Conservation (phyloP, 2,113 vertebrate species). For the Gnathonemus longibarbis region DNA sequence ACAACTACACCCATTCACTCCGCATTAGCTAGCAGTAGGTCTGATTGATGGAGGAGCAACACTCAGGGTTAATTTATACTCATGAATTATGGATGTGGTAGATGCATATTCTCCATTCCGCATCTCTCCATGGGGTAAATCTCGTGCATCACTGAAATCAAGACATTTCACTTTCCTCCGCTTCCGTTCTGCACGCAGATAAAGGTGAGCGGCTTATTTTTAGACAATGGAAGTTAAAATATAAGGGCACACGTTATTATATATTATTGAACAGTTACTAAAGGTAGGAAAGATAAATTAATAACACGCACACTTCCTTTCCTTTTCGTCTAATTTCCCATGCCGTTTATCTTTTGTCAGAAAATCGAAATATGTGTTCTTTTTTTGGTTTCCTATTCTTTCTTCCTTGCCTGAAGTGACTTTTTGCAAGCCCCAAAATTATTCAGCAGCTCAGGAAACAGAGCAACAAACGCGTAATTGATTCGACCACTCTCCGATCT, state of each 20-base stretch:
- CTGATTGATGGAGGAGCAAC: slow-evolving; percentile 86
- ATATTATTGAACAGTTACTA: slow-evolving; percentile 53
- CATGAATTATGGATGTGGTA: slow-evolving; percentile 77
- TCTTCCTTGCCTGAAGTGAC: neutral
- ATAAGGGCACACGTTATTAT: slow-evolving; percentile 41
- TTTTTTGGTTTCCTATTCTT: neutral
- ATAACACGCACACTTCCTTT: slow-evolving; percentile 34
- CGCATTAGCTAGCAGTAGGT: neutral
- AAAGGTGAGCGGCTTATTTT: slow-evolving; percentile 37
- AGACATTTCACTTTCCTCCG: slow-evolving; percentile 44
- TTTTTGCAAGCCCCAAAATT: neutral
- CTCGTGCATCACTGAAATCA: slow-evolving; percentile 47
- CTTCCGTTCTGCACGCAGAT: slow-evolving; percentile 26
- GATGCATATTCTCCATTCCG: slow-evolving; percentile 72
- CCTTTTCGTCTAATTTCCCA: slow-evolving; percentile 17
- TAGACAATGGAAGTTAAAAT: slow-evolving; percentile 35
- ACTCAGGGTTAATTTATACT: slow-evolving; percentile 87
- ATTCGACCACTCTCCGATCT: neutral
- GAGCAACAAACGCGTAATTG: neutral
- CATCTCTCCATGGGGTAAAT: slow-evolving; percentile 74
- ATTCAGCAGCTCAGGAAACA: neutral
- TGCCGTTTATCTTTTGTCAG: slow-evolving; percentile 11
- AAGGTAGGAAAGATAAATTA: slow-evolving; percentile 49
- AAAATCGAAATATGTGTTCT: neutral
- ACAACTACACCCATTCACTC: neutral